These are phyloP conservation scores for Eupsilia transversa DNA, from an alignment of 2,888 invertebrate genomes.

Conservation along the genomic window DNA sequence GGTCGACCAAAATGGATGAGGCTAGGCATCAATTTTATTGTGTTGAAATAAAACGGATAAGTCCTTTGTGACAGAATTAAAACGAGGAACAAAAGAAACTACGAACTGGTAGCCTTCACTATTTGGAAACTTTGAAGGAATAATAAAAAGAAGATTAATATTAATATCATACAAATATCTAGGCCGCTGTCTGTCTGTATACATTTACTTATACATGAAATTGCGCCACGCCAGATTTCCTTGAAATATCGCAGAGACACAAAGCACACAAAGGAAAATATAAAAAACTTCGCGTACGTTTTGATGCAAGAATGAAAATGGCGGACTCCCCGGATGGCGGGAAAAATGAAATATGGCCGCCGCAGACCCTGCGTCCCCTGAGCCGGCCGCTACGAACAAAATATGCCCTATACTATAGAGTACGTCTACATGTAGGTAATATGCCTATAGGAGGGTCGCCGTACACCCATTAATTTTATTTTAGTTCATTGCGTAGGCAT, in stretches of 20 bases:
- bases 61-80: slow-evolving; percentile 11
- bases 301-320: slow-evolving; percentile 79
- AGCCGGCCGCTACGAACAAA: slow-evolving; percentile 56
- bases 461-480: slow-evolving; percentile 65
- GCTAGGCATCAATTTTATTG: slow-evolving; percentile 27
- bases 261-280: slow-evolving; percentile 67
- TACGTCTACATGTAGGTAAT: slow-evolving; percentile 56
- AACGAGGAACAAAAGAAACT: slow-evolving; percentile 12
- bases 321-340: slow-evolving; percentile 78
- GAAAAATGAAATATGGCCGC: slow-evolving; percentile 84
- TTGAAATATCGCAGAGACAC: slow-evolving; percentile 44
- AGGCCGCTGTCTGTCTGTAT: slow-evolving; percentile 6
- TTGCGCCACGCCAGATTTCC: slow-evolving; percentile 52
- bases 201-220: slow-evolving; percentile 30
- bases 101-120: background rate
- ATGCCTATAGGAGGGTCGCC: slow-evolving; percentile 64
- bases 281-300: slow-evolving; percentile 71
- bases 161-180: slow-evolving; percentile 32
- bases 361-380: slow-evolving; percentile 69
- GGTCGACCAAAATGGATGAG: slow-evolving; percentile 21
- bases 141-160: slow-evolving; percentile 43
- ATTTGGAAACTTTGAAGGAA: slow-evolving; percentile 17
- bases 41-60: slow-evolving; percentile 26
- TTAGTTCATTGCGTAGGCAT: slow-evolving; percentile 66
- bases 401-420: slow-evolving; percentile 60